Conservation (phyloP, 2,888 invertebrate species). For the Zeuzera pyrina region DNA sequence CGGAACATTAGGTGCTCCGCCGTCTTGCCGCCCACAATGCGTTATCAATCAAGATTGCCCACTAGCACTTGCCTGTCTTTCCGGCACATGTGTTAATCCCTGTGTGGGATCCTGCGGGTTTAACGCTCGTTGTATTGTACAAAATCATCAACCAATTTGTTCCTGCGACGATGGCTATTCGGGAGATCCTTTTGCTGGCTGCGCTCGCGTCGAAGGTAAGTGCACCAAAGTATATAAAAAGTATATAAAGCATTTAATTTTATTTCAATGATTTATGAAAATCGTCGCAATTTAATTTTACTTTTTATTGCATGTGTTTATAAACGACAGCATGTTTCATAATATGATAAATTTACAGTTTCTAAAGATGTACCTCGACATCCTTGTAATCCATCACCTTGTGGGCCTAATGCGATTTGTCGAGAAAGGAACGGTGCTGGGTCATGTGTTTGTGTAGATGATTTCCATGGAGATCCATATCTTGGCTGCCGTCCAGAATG, state of each 20-base stretch:
- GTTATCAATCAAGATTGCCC: constrained; percentile 86
- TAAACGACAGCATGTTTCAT: constrained; percentile 9
- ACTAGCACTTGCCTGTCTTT: constrained; percentile 79
- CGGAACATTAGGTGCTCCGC: constrained; percentile 85
- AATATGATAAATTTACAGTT: constrained; percentile 66
- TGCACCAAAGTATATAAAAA: constrained; percentile 2
- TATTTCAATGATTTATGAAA: too few relatives aligned
- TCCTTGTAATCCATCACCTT: constrained; percentile 85
- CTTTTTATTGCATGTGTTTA: constrained; percentile 17
- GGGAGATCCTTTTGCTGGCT: constrained; percentile 86
- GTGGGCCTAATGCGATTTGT: constrained; percentile 86
- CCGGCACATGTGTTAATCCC: constrained; percentile 82
- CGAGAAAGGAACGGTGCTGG: constrained; percentile 82
- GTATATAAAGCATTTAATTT: background rate
- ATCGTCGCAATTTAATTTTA: too few relatives aligned
- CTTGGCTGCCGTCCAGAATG: constrained; percentile 87
- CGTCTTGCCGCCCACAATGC: constrained; percentile 84
- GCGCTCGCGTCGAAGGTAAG: constrained; percentile 75
- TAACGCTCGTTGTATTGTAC: constrained; percentile 81
- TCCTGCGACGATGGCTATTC: constrained; percentile 81
- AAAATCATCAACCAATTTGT: constrained; percentile 84
- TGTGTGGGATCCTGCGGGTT: constrained; percentile 84
- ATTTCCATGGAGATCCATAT: constrained; percentile 85
- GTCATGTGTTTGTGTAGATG: constrained; percentile 82
- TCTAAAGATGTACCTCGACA: constrained; percentile 75